Evolutionary conservation across 2,797 vertebrate species (phyloP), one percentile per base, ranked within the genome.

Genomic region (Lithobates pipiens): DNA sequence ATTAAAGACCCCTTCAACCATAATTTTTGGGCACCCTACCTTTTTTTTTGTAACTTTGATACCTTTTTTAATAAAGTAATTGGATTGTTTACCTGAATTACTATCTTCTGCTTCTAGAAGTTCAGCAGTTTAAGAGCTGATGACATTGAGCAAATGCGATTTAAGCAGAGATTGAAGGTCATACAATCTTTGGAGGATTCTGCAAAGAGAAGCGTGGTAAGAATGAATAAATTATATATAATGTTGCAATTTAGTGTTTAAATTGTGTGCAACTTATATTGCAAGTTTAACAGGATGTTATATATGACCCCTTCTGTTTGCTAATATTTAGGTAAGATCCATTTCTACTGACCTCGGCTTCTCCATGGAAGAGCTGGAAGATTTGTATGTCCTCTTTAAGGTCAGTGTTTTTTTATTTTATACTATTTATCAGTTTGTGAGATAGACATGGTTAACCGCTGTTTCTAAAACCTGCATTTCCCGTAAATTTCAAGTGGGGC

Each of bases 111-210:
- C 76, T 27, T 88, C 16, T 89, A 99, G 98, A 98, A 95, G 93
- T 99, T 97, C 6, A 96, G 96, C 90, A 95, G 93, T 82, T 90
- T 99, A 88, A 96, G 95, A 86, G 95, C 97, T 2, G 96, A 98
- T 25, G 96, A 95, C 88, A 98, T 99, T 5, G 98, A 99, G 88
- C 98, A 99, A 95, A 99, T 99, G 98, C 95, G 98, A 84, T 99
- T 99, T 91, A 99, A 97, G 86, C 98, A 98, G 92, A 96, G 98
- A 89, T 93, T 99, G 92, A 99, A 98, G 91, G 98, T 99, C 90
- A 99, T 99, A 88, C 98, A 99, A 93, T 97, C 96, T 0, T 92
- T 99, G 91, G 98, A 99, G 91, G 98, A 99, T 90, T 97, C 98
- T 0, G 97, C 98, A 83, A 98, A 99, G 92, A 96, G 98, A 90